These are phyloP conservation scores for Riptortus pedestris DNA, from an alignment of 1,140 invertebrate species.

Conservation along the genomic window DNA sequence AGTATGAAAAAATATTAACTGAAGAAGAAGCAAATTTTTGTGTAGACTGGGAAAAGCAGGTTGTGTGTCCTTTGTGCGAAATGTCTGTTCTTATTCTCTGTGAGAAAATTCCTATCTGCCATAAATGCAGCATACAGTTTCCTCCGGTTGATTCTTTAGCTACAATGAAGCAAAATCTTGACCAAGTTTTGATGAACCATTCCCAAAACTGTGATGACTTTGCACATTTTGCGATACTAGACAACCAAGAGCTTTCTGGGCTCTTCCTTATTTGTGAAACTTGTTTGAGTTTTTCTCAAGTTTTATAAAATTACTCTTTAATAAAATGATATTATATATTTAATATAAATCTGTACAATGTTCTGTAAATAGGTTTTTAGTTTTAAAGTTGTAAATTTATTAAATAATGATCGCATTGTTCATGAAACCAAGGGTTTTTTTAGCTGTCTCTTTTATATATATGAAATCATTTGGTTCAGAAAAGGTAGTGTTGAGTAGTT, in stretches of 20 bases:
- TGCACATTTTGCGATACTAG: conserved; percentile 32
- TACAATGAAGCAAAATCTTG: neutral
- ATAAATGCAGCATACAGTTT: conserved; percentile 5
- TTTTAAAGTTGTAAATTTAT: no score
- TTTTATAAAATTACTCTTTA: conserved; percentile 12
- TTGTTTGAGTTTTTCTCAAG: conserved; percentile 4
- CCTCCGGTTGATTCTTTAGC: conserved; percentile 1
- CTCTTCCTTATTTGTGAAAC: conserved; percentile 29
- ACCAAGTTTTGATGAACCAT: conserved; percentile 35
- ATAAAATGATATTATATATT: no score
- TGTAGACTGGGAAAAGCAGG: conserved; percentile 28
- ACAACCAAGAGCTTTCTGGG: conserved; percentile 28
- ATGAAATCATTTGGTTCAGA: no score
- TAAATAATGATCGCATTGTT: no score
- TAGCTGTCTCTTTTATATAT: no score
- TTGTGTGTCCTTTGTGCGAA: conserved; percentile 23
- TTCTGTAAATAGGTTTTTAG: no score
- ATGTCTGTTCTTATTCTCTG: neutral
- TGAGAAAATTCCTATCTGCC: conserved; percentile 24
- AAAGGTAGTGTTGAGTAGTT: no score
- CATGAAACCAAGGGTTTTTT: no score
- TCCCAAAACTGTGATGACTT: conserved; percentile 33
- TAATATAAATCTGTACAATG: no score
- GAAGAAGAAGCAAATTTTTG: conserved; percentile 34
- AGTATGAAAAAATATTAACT: conserved; percentile 36